phyloP scores from a whole-genome alignment of 2,888 invertebrate species.

The Eurois occulta region DNA sequence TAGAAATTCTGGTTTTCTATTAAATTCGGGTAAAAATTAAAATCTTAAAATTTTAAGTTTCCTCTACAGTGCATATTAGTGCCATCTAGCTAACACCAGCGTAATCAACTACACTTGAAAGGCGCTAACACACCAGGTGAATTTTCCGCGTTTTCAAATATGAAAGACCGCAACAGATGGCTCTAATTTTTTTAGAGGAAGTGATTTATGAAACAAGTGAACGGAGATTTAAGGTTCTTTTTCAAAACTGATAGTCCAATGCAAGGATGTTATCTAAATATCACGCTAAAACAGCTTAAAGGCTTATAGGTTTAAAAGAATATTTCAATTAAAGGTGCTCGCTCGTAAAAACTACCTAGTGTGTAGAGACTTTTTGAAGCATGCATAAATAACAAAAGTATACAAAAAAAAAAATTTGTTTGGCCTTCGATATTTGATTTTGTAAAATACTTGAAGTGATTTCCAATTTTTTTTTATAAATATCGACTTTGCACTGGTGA shows the following conservation, averaged over 20 bases:
- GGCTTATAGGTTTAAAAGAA: neutral
- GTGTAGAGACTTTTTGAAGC: neutral
- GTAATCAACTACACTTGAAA: neutral
- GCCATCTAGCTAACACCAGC: slow-evolving; percentile 34
- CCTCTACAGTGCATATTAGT: neutral
- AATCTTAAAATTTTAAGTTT: neutral
- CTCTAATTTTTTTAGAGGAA: neutral
- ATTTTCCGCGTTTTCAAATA: neutral
- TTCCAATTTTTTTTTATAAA: no score
- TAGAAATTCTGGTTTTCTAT: neutral
- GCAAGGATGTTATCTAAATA: neutral
- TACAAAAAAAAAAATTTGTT: no score
- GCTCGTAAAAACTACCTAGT: neutral
- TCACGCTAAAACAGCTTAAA: neutral
- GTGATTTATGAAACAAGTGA: neutral
- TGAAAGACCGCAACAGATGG: neutral
- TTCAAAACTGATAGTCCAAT: neutral
- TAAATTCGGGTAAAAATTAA: neutral
- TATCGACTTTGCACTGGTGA: no score
- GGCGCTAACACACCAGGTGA: neutral
- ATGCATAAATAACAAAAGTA: slow-evolving; percentile 7
- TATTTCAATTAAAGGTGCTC: neutral
- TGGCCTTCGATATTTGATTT: no score
- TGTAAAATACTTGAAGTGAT: no score
- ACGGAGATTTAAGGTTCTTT: neutral